These are phyloP conservation scores for Acomys russatus DNA, from an alignment of 2,797 vertebrate genomes.

Conservation along the genomic window DNA sequence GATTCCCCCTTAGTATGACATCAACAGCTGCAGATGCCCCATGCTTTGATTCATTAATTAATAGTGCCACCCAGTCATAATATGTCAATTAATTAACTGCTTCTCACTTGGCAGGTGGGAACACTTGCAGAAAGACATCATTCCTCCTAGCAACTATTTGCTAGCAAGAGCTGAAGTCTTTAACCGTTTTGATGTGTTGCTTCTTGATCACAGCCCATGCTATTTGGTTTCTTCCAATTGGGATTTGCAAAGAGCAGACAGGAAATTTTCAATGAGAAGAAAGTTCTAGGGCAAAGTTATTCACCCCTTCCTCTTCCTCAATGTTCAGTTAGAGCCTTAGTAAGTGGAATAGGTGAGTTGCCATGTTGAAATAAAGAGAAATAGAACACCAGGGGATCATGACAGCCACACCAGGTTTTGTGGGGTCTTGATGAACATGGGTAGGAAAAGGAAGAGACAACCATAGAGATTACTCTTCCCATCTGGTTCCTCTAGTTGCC, in stretches of 20 bases:
- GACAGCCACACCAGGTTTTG: not conserved
- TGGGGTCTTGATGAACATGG: rapidly evolving
- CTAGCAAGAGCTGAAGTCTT: not conserved
- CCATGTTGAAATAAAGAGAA: not conserved
- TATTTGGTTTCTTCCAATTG: not conserved
- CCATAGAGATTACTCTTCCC: no score
- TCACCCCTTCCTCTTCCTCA: not conserved
- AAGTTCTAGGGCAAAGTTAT: not conserved
- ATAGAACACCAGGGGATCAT: not conserved
- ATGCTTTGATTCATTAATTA: not conserved
- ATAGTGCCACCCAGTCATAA: not conserved
- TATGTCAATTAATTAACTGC: not conserved
- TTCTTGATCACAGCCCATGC: not conserved
- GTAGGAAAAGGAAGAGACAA: not conserved
- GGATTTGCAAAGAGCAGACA: not conserved
- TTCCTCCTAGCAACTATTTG: not conserved
- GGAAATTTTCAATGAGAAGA: not conserved
- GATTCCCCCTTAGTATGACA: not conserved
- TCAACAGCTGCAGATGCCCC: not conserved
- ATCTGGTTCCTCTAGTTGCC: not conserved
- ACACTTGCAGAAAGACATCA: not conserved
- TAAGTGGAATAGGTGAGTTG: not conserved
- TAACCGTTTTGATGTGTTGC: no score
- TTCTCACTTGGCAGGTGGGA: not conserved
- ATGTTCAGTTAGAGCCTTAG: not conserved